Evolutionary conservation across 2,888 invertebrate species (phyloP).

Genomic region (Nowickia ferox): DNA sequence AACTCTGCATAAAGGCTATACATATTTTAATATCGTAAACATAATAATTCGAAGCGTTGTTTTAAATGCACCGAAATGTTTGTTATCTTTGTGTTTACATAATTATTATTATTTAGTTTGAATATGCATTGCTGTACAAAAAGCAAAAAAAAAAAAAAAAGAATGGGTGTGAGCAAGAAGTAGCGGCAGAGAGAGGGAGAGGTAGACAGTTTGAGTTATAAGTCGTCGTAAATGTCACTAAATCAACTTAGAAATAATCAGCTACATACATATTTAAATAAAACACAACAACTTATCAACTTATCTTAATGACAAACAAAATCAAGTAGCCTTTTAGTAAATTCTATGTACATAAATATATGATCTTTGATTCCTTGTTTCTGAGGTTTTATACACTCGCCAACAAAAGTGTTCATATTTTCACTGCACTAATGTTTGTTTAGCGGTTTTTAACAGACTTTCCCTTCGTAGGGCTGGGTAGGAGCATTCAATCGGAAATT

Average conservation of each 20-base stretch:
- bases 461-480: no score
- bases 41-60: slow-evolving; percentile 59
- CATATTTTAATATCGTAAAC: slow-evolving; percentile 39
- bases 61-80: slow-evolving; percentile 38
- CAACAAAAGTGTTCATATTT: background rate
- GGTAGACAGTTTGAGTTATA: background rate
- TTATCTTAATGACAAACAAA: slow-evolving; percentile 38
- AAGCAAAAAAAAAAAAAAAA: no score
- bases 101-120: background rate
- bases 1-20: background rate
- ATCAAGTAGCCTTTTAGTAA: slow-evolving; percentile 33
- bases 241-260: slow-evolving; percentile 39
- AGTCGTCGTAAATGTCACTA: slow-evolving; percentile 36
- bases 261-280: slow-evolving; percentile 3
- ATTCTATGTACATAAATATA: background rate
- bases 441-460: background rate
- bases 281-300: slow-evolving; percentile 4
- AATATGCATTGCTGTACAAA: background rate
- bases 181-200: background rate
- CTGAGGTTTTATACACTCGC: background rate
- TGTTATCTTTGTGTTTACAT: slow-evolving; percentile 35
- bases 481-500: no score
- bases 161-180: background rate
- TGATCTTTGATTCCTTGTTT: slow-evolving; percentile 1
- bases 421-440: background rate